These are phyloP conservation scores for Gavia stellata DNA, from an alignment of 2,113 vertebrate species.

Conservation along the genomic window DNA sequence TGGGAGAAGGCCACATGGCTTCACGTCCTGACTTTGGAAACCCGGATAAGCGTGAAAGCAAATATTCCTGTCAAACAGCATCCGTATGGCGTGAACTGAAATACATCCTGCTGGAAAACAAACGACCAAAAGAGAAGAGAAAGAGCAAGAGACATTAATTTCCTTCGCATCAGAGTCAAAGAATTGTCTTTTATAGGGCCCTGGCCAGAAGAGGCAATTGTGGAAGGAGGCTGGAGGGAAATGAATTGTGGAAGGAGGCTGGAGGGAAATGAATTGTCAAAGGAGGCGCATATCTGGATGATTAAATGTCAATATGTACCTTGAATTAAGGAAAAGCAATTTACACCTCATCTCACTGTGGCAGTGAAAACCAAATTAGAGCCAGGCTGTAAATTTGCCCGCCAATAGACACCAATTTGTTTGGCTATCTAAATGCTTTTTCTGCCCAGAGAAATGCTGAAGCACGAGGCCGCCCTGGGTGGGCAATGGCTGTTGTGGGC, in stretches of 20 bases:
- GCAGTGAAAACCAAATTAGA: neutral
- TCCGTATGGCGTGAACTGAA: neutral
- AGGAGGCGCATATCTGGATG: neutral
- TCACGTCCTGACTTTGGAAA: neutral
- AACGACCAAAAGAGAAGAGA: neutral
- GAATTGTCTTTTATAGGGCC: neutral
- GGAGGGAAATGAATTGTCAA: slow-evolving; percentile 53
- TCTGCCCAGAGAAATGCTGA: neutral
- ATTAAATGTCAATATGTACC: slow-evolving; percentile 48
- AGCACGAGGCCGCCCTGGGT: neutral
- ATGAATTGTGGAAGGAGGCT: slow-evolving; percentile 30
- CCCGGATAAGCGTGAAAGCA: neutral
- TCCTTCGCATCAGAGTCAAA: neutral
- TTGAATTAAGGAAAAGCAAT: slow-evolving; percentile 28
- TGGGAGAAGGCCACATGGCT: neutral
- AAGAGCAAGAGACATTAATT: neutral
- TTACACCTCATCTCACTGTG: neutral
- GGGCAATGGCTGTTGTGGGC: neutral
- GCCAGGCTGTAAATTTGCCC: neutral
- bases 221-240: slow-evolving; percentile 23
- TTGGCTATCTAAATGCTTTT: neutral
- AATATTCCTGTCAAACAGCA: neutral
- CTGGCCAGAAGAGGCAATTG: neutral
- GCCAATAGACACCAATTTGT: neutral
- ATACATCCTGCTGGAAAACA: neutral